Conservation (phyloP, 2,113 vertebrate species). For the Craseonycteris thonglongyai region DNA sequence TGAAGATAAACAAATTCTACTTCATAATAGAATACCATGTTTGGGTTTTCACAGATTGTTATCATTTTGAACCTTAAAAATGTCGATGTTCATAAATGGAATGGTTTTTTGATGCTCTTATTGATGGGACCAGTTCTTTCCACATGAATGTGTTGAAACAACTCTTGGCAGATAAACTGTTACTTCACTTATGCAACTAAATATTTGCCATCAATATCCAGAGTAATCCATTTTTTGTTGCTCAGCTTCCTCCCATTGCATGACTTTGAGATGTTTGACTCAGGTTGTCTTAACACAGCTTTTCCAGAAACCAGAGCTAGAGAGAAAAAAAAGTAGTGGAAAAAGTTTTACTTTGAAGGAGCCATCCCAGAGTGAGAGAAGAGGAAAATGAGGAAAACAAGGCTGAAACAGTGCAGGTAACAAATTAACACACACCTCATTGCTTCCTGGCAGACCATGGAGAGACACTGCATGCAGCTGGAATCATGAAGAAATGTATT, state of each 20-base stretch:
- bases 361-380: background rate
- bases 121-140: no score
- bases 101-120: background rate
- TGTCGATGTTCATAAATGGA: fast-evolving
- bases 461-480: no score
- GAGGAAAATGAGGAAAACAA: no score
- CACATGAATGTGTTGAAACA: background rate
- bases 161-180: background rate
- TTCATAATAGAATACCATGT: no score
- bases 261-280: background rate
- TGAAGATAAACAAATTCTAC: no score
- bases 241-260: background rate
- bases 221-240: background rate
- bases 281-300: background rate
- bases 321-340: background rate
- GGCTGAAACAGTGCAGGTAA: no score
- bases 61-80: background rate
- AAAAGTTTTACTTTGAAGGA: background rate
- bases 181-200: background rate
- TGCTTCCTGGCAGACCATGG: no score
- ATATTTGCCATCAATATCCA: no score
- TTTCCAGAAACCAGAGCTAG: no score
- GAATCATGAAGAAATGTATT: no score
- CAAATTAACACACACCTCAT: no score
- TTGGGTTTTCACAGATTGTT: background rate